Evolutionary conservation across 2,888 invertebrate genomes (phyloP), one percentile per base, ranked within the genome.

Genomic region (Ditula angustiorana): DNA sequence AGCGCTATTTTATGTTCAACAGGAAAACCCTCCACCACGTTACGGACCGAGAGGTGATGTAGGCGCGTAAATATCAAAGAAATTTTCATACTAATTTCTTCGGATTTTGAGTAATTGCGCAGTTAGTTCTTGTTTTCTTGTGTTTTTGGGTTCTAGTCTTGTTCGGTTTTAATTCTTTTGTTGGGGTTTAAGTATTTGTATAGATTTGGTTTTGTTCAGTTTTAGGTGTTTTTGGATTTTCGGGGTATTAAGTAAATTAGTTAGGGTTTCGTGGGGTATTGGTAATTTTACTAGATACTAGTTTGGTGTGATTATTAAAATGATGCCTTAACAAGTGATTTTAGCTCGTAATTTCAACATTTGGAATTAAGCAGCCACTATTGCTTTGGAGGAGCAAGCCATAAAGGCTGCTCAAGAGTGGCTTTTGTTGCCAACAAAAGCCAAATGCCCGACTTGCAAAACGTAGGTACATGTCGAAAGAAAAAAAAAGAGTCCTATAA

Each of bases 31-130:
- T 35, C 35, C 35, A 35, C 53, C 53, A 35, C 35, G 28, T 23
- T 13, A n/a, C 53, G 23, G 8, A 24, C 35, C 53, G 53, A 53
- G 23, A n/a, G n/a, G n/a, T 53, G 35, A 53, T 53, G 53, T 33
- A 52, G 23, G 53, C 53, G 53, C 23, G 53, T 53, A 13, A 24
- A 35, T 35, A 23, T 23, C 23, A 35, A 23, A 35, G 23, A 24
- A n/a, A 53, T 35, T 53, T 53, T 13, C 53, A 35, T 53, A 53
- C 35, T 35, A 35, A 53, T 33, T 35, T 53, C 53, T 53, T 53
- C 35, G 35, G 53, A 53, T 53, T 53, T 53, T 35, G 5, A 53
- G 53, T 37, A 33, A n/a, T n/a, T 33, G 33, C 33, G 33, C 33
- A n/a, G 33, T 33, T n/a, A n/a, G n/a, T n/a, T n/a, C n/a, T n/a